Evolutionary conservation across 2,888 invertebrate species (phyloP), one percentile per base, ranked within the genome.

Genomic region (Limenitis arthemis): DNA sequence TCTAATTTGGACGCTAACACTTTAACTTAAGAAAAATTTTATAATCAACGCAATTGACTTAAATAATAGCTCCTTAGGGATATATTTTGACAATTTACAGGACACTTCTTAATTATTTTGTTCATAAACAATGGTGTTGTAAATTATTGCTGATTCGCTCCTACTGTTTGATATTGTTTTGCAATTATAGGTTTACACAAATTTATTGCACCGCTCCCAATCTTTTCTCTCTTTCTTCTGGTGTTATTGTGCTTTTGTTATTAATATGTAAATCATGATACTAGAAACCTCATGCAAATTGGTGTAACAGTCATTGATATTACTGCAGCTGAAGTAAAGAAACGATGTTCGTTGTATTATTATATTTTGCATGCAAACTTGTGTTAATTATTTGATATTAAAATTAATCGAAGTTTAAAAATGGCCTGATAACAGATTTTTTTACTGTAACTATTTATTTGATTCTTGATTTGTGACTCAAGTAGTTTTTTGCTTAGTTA

Each of bases 1-100:
- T 29, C 51, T 9, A 70, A 60, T 66, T 54, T 62, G 8, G 49
- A 59, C 61, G 48, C 61, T 73, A 61, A n/a, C 0, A 0, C 4
- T 0, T 8, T 33, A 1, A 11, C 12, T 46, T 0, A 5, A 54
- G 66, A 69, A 60, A 53, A 56, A 11, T 37, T 42, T 6, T 1
- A 6, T 8, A 39, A 9, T 32, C n/a, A n/a, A n/a, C n/a, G n/a
- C n/a, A n/a, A n/a, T 46, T 34, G 48, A 50, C 39, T 51, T 50
- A 55, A 54, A 62, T 50, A 11, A 28, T 39, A 54, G 59, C 57
- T 58, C 55, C 62, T 58, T 60, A 59, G 61, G 59, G 52, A 57
- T 48, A 54, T 59, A 59, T 54, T 54, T 44, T 54, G 42, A 60
- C 56, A 59, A 60, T 59, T 43, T 52, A 41, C 47, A 11, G 11